phyloP scores from a whole-genome alignment of 2,888 invertebrate genomes.

The Andrena minutula region DNA sequence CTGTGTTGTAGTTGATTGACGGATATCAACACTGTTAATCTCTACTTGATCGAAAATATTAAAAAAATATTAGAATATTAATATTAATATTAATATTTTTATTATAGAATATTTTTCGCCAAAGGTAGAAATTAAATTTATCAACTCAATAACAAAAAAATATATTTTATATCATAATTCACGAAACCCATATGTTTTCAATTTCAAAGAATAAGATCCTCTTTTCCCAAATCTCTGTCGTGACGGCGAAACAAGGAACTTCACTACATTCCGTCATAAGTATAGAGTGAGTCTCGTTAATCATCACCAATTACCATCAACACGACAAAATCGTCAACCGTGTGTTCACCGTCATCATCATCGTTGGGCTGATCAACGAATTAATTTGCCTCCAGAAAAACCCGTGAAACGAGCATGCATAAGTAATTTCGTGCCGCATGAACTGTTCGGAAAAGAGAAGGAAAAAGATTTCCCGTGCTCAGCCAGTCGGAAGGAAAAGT shows the following conservation, averaged over 20 bases:
- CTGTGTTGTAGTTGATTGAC: too few species aligned
- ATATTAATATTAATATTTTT: too few species aligned
- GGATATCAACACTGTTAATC: too few species aligned
- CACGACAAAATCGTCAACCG: not conserved
- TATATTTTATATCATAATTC: too few species aligned
- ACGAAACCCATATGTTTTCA: too few species aligned
- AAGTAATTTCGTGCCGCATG: conserved; percentile 3
- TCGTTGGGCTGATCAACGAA: not conserved
- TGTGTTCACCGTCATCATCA: not conserved
- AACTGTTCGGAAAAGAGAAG: not conserved
- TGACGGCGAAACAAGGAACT: not conserved
- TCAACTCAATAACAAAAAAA: too few species aligned
- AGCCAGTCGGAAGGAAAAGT: conserved; percentile 51
- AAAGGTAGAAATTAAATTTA: too few species aligned
- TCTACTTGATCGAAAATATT: too few species aligned
- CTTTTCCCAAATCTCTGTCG: not conserved
- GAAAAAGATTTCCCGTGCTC: conserved; percentile 21
- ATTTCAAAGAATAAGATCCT: too few species aligned
- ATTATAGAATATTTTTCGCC: too few species aligned
- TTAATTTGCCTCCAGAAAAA: conserved; percentile 2
- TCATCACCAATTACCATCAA: not conserved
- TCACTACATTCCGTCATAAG: not conserved
- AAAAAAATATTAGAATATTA: too few species aligned
- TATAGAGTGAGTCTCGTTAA: not conserved
- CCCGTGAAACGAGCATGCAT: not conserved